Evolutionary conservation across 1,140 invertebrate genomes (phyloP).

Genomic region (Bradynema listronoti): DNA sequence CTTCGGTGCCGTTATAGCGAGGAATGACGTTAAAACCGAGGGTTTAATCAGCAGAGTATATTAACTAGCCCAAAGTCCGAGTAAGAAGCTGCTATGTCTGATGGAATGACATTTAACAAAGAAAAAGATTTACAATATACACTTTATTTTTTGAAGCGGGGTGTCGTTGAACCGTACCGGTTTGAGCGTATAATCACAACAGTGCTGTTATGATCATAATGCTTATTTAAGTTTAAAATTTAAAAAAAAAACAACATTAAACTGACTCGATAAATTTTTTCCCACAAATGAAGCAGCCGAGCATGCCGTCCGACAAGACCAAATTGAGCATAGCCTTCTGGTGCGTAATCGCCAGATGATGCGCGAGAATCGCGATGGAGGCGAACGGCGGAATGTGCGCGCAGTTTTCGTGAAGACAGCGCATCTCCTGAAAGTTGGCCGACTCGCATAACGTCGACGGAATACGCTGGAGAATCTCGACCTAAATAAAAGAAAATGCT

Average conservation of each 20-base stretch:
- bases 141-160: no score
- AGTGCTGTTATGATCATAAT: no score
- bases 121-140: no score
- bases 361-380: conserved; percentile 17
- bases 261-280: neutral
- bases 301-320: neutral
- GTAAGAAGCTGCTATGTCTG: no score
- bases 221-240: no score
- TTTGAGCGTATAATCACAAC: neutral
- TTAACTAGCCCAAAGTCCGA: no score
- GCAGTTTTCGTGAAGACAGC: conserved; percentile 12
- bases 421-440: conserved; percentile 7
- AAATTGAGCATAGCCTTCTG: neutral
- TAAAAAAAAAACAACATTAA: no score
- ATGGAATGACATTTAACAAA: no score
- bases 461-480: conserved; percentile 21
- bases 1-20: no score
- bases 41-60: no score
- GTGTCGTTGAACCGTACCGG: conserved; percentile 18
- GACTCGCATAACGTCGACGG: conserved; percentile 18
- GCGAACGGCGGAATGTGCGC: neutral
- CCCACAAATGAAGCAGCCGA: conserved; percentile 1
- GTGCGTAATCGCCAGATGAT: conserved; percentile 21
- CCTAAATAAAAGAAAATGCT: conserved; percentile 4
- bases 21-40: no score